Conservation (phyloP, 2,113 vertebrate genomes). For the Notiomystis cincta region DNA sequence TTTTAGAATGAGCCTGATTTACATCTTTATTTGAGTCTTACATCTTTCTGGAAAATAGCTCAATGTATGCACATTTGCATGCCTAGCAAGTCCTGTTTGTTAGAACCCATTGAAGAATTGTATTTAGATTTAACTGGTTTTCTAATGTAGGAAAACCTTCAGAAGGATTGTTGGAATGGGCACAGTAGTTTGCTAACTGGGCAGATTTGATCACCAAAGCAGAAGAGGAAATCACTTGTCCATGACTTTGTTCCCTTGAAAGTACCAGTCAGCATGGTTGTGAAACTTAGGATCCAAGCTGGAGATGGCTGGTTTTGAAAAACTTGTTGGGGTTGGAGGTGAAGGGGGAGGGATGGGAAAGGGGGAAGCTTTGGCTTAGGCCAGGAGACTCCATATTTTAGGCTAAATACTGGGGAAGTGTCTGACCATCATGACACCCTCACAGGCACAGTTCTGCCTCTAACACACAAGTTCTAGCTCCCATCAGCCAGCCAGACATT, state of each 20-base stretch:
- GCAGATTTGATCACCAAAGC: background rate
- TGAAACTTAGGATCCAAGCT: background rate
- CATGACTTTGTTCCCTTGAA: background rate
- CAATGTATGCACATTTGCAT: background rate
- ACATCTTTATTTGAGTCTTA: background rate
- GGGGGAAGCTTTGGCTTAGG: background rate
- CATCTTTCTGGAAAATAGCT: background rate
- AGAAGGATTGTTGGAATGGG: background rate
- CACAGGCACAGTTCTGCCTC: background rate
- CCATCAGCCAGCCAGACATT: background rate
- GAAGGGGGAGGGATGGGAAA: background rate
- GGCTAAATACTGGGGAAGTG: background rate
- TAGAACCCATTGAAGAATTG: background rate
- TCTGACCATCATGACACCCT: background rate
- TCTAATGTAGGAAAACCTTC: background rate
- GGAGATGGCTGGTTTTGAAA: background rate
- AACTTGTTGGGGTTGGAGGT: background rate
- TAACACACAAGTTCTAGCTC: background rate
- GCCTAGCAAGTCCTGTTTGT: background rate
- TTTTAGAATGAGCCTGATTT: background rate
- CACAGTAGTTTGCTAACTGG: background rate
- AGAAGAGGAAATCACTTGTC: background rate
- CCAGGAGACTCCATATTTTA: background rate
- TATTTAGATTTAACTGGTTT: background rate
- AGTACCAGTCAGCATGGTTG: background rate